These are phyloP conservation scores for Mesocricetus auratus DNA, from an alignment of 2,113 vertebrate species.

Conservation along the genomic window DNA sequence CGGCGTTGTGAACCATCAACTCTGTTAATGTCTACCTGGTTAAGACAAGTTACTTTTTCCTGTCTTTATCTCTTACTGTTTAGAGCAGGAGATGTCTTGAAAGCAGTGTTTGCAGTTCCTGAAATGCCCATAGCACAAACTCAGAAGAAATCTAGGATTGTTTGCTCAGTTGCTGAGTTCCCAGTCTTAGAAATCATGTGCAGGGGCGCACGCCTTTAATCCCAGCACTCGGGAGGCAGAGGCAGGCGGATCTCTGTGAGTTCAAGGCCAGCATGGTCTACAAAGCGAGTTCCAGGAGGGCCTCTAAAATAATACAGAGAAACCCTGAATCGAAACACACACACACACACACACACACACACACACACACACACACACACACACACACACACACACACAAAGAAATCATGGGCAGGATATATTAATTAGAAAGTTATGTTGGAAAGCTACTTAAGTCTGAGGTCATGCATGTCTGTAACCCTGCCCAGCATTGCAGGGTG, in stretches of 20 bases:
- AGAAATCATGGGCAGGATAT: no score
- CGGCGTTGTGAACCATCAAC: neutral
- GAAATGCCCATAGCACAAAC: constrained; percentile 39
- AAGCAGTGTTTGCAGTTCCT: constrained; percentile 52
- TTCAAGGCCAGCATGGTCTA: no score
- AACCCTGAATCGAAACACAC: no score
- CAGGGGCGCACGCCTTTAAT: no score
- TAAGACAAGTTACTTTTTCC: neutral
- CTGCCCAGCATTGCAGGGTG: no score
- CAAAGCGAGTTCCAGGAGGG: no score
- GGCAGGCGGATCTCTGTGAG: no score
- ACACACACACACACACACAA: no score
- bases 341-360: no score
- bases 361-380: no score
- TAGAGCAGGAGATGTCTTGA: neutral
- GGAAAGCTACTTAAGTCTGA: neutral
- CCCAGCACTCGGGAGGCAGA: no score
- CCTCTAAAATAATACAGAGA: no score
- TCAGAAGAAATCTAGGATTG: constrained; percentile 29
- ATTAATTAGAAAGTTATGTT: constrained; percentile 26
- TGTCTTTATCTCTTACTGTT: constrained; percentile 20
- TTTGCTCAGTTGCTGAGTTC: constrained; percentile 16
- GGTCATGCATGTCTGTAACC: neutral
- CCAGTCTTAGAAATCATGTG: constrained; percentile 20
- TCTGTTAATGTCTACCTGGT: constrained; percentile 25